Base-by-base conservation (phyloP, 2,888 invertebrate genomes). In the Clepsis dumicolana region DNA sequence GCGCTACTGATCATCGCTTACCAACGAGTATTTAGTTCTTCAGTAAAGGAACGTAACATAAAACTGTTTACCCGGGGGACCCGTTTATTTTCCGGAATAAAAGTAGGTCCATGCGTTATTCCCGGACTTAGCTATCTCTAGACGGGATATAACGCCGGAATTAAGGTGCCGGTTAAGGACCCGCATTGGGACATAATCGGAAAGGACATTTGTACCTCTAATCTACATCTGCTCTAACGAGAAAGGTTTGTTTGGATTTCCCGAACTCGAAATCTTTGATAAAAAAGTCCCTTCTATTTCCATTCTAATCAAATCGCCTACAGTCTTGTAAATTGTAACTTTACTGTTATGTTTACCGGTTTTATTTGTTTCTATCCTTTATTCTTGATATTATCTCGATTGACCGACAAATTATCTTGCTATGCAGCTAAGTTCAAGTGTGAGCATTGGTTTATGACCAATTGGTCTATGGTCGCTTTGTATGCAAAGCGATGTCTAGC, bases 171-270 rank as follows among this genome's bases (percentile, higher is more conserved):
- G 56, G 44, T 67, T 63, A 63, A 63, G 41, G 27, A 57, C 67
- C 67, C 67, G 57, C 67, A 63, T 67, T 50, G 29, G 63, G 56
- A 48, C 61, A 35, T 41, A 67, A 67, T 67, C 67, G n/a, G 38
- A 18, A 57, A 52, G 63, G 63, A 67, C 63, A 67, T 67, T 63
- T 67, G 50, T 63, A 63, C 50, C 38, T 57, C 50, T 67, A 67
- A 67, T 67, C 67, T 63, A 32, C 60, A 57, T 63, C 50, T 67
- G 54, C 52, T 29, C 16, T 25, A 25, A 41, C 59, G 59, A 59
- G 10, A 38, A 59, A 38, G 59, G 32, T 59, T 59, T 41, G 25
- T 59, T 59, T 24, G 59, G 25, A 59, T 59, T 59, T 27, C 24
- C 57, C 12, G 7, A 29, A n/a, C 21, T 35, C 57, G n/a, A 32